Evolutionary conservation across 1,140 invertebrate species (phyloP).

Genomic region (Cydia fagiglandana): DNA sequence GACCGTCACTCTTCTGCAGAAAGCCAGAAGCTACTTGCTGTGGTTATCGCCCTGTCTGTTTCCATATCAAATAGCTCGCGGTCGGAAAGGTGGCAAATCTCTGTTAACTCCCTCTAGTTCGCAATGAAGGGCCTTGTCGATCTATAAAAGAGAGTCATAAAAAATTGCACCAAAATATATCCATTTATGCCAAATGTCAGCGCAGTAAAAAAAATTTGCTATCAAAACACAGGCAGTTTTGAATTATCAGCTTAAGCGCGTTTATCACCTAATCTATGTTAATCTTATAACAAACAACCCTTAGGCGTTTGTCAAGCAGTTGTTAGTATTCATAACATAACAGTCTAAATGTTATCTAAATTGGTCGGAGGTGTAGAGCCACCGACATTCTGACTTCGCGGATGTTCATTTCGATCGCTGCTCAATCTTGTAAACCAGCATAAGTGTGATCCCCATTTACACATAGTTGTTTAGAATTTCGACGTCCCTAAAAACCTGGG

Average conservation of each 20-base stretch:
- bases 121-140: no score
- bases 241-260: not conserved
- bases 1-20: constrained; percentile 93
- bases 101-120: no score
- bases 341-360: constrained; percentile 21
- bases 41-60: no score
- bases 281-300: not conserved
- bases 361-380: constrained; percentile 8
- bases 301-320: constrained; percentile 11
- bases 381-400: constrained; percentile 3
- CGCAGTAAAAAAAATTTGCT: not conserved
- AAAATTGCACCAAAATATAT: no score
- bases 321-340: constrained; percentile 19
- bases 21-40: no score
- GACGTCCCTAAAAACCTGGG: not conserved
- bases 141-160: no score
- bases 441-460: not conserved
- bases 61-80: no score
- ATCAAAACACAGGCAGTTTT: not conserved
- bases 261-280: constrained; percentile 7
- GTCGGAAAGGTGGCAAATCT: no score
- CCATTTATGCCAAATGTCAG: no score
- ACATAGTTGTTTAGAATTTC: not conserved
- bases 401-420: not conserved
- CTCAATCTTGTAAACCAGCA: not conserved